Conservation (phyloP, 2,888 invertebrate genomes). For the Stenolophus ochropezus region DNA sequence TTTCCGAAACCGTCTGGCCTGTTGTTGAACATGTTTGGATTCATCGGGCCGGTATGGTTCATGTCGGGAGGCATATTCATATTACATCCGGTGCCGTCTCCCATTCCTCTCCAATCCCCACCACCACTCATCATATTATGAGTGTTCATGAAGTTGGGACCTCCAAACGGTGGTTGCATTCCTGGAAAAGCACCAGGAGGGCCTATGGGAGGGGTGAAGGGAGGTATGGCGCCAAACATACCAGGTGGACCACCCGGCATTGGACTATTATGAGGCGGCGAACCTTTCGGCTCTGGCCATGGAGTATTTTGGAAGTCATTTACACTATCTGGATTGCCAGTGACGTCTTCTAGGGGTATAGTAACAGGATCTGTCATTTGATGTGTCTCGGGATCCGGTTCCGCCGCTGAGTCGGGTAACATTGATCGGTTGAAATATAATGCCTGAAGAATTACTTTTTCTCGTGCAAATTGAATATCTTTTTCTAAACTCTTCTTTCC, state of each 20-base stretch:
- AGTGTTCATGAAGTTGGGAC: slow-evolving; percentile 71
- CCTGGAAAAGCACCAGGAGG: slow-evolving; percentile 70
- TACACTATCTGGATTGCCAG: slow-evolving; percentile 86
- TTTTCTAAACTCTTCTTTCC: slow-evolving; percentile 91
- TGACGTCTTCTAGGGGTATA: slow-evolving; percentile 92
- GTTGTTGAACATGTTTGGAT: slow-evolving; percentile 71
- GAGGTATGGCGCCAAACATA: slow-evolving; percentile 68
- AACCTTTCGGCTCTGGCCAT: slow-evolving; percentile 90
- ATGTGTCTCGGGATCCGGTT: slow-evolving; percentile 90
- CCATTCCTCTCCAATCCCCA: slow-evolving; percentile 72
- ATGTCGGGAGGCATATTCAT: slow-evolving; percentile 72
- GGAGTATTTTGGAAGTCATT: slow-evolving; percentile 85
- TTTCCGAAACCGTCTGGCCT: slow-evolving; percentile 68
- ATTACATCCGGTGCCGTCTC: slow-evolving; percentile 73
- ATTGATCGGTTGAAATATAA: slow-evolving; percentile 87
- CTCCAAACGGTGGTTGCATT: slow-evolving; percentile 73
- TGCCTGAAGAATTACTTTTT: slow-evolving; percentile 88
- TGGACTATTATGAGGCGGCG: slow-evolving; percentile 71
- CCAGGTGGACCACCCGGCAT: slow-evolving; percentile 65
- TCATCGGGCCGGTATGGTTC: slow-evolving; percentile 68
- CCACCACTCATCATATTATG: slow-evolving; percentile 61
- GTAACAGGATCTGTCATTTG: slow-evolving; percentile 84
- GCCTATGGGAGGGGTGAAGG: slow-evolving; percentile 73
- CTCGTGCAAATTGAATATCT: slow-evolving; percentile 89
- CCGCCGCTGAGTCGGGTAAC: slow-evolving; percentile 91